phyloP scores from a whole-genome alignment of 2,113 vertebrate species.

The Catharus bicknelli region DNA sequence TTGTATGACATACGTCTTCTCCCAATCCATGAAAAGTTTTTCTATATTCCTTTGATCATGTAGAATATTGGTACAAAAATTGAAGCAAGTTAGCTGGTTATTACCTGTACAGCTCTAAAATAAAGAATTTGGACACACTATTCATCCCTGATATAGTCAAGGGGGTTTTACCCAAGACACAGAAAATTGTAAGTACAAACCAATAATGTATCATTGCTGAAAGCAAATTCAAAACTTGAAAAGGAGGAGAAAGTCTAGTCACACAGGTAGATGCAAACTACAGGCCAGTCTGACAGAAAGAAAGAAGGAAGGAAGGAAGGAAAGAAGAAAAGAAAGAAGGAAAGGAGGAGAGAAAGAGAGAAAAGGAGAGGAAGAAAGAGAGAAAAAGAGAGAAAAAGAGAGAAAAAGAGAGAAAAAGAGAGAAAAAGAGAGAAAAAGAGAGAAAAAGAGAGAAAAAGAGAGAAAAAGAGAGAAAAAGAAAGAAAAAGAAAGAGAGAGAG shows the following conservation, averaged over 20 bases:
- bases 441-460: too few relatives aligned
- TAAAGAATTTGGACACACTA: neutral
- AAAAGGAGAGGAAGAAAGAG: too few relatives aligned
- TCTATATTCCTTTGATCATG: neutral
- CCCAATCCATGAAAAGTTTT: neutral
- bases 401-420: too few relatives aligned
- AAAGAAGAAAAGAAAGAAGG: too few relatives aligned
- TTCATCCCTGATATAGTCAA: neutral
- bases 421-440: too few relatives aligned
- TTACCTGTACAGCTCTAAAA: neutral
- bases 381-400: too few relatives aligned
- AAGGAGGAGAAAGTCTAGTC: accelerated
- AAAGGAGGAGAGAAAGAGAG: too few relatives aligned
- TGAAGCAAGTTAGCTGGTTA: neutral
- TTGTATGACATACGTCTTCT: neutral
- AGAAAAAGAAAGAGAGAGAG: too few relatives aligned
- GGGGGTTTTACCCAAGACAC: neutral
- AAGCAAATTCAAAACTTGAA: neutral
- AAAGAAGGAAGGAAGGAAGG: too few relatives aligned
- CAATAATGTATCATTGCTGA: neutral
- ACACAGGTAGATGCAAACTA: neutral
- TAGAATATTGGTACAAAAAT: neutral
- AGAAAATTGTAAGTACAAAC: neutral
- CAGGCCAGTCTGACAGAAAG: neutral
- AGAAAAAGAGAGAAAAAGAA: too few relatives aligned